Evolutionary conservation across 2,113 vertebrate species (phyloP).

Genomic region (Ibidorhyncha struthersii): DNA sequence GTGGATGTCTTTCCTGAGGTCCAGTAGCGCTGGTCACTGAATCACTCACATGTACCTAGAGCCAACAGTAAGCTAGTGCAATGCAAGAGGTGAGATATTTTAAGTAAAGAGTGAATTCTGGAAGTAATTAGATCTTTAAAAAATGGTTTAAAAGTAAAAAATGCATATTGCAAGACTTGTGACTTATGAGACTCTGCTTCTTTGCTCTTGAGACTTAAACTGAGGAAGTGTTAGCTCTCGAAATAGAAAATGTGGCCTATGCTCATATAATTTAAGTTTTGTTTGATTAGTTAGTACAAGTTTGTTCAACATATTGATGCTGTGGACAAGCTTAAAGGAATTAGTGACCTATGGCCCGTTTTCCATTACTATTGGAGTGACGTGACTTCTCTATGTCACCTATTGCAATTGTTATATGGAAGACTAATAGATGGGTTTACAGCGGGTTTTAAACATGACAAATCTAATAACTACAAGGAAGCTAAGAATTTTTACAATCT

Average conservation of each 20-base stretch:
- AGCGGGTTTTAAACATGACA: background rate
- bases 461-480: background rate
- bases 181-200: background rate
- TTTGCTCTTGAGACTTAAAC: background rate
- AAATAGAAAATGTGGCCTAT: background rate
- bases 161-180: rapidly evolving
- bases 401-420: background rate
- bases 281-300: background rate
- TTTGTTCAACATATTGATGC: background rate
- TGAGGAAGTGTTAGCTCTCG: rapidly evolving
- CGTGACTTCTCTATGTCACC: background rate
- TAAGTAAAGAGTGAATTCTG: background rate
- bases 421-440: background rate
- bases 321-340: background rate
- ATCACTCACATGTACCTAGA: rapidly evolving
- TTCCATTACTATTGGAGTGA: background rate
- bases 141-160: background rate
- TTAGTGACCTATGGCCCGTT: background rate
- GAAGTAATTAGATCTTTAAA: background rate
- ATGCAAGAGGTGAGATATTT: background rate
- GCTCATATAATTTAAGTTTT: background rate
- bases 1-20: background rate
- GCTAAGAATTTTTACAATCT: background rate
- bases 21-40: background rate
- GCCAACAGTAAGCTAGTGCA: background rate